These are phyloP conservation scores for Columbina picui DNA, from an alignment of 2,113 vertebrate genomes.

Conservation along the genomic window DNA sequence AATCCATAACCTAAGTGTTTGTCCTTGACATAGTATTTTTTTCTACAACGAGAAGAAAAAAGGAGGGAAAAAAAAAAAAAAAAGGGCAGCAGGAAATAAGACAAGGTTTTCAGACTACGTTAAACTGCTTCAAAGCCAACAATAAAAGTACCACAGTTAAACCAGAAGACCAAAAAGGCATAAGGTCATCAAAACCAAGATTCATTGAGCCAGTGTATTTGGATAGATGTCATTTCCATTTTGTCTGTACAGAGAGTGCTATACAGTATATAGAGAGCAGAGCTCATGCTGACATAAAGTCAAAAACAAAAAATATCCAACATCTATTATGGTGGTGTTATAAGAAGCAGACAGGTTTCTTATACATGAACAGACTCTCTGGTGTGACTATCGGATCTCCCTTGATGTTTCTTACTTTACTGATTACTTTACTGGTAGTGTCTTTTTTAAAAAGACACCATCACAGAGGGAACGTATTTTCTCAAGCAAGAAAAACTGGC, in stretches of 20 bases:
- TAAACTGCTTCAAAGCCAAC: slow-evolving; percentile 59
- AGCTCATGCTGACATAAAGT: slow-evolving; percentile 12
- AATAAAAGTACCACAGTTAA: slow-evolving; percentile 46
- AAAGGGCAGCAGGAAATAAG: slow-evolving; percentile 7
- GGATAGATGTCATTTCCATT: slow-evolving; percentile 48
- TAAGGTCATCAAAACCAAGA: slow-evolving; percentile 59
- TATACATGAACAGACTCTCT: background rate
- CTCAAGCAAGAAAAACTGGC: background rate
- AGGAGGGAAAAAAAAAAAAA: background rate
- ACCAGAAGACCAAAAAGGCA: slow-evolving; percentile 55
- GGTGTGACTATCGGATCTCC: background rate
- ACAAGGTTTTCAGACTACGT: slow-evolving; percentile 59
- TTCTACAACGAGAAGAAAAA: slow-evolving; percentile 40
- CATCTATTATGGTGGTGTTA: background rate
- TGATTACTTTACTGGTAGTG: background rate
- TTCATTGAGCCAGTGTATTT: slow-evolving; percentile 42
- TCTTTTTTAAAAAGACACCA: background rate
- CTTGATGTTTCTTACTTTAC: background rate
- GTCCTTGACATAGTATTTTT: slow-evolving; percentile 65
- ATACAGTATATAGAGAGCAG: background rate
- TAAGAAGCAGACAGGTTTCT: background rate
- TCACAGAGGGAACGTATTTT: background rate
- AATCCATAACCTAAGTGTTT: slow-evolving; percentile 51
- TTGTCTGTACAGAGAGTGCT: background rate
- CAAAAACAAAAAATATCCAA: background rate